Percentiles rank a stretch among this genome's conserved stretches.
These are phyloP conservation scores for Carcina quercana DNA, from an alignment of 2,888 invertebrate genomes.

Conservation along the genomic window DNA sequence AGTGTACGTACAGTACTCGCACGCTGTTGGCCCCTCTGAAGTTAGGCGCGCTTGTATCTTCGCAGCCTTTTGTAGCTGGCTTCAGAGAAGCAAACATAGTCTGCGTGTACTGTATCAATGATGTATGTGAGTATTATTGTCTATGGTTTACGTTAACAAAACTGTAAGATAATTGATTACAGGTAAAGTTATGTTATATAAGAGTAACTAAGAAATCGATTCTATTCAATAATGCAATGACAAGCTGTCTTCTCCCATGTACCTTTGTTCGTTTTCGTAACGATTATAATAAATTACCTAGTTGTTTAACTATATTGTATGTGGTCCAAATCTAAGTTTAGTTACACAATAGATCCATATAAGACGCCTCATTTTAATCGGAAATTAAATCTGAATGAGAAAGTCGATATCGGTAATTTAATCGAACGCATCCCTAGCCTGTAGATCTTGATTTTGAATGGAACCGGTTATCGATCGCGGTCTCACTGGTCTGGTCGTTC, in stretches of 20 bases:
- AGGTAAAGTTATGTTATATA: too few species aligned
- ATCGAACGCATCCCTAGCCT: constrained; percentile 33
- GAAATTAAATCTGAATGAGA: constrained; percentile 35
- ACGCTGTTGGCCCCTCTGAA: too few species aligned
- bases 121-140: too few species aligned
- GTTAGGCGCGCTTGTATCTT: too few species aligned
- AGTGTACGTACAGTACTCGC: too few species aligned
- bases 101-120: too few species aligned
- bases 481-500: constrained; percentile 20
- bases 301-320: constrained; percentile 5
- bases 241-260: too few species aligned
- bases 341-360: constrained; percentile 9
- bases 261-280: constrained; percentile 5
- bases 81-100: too few species aligned
- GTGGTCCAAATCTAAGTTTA: constrained; percentile 3
- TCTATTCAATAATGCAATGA: constrained; percentile 30
- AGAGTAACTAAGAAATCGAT: constrained; percentile 39
- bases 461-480: constrained; percentile 39
- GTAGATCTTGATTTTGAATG: constrained; percentile 25
- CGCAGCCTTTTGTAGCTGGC: too few species aligned
- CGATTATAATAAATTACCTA: constrained; percentile 8
- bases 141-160: too few species aligned
- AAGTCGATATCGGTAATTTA: constrained; percentile 38
- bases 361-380: constrained; percentile 22
- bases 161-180: too few species aligned